A percentile compares a stretch with the other conserved stretches of the same genome.
Evolutionary conservation across 2,888 invertebrate species (phyloP).

Genomic region (Pherbina coryleti): DNA sequence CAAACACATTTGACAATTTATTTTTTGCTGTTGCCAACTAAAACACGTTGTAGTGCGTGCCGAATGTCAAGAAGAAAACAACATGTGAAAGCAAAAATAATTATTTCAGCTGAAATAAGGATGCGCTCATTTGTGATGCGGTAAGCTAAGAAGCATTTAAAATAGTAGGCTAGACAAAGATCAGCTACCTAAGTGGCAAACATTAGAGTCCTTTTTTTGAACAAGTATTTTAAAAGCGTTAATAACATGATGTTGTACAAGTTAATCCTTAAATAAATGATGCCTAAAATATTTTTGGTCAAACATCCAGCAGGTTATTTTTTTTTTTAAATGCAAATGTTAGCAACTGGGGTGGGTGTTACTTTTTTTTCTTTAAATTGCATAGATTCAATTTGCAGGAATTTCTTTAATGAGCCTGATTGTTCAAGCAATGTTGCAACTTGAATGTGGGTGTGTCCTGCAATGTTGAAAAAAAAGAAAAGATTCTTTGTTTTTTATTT

Average conservation of each 20-base stretch:
- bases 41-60: constrained; percentile 2
- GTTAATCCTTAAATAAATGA: constrained; percentile 59
- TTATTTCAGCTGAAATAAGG: neutral
- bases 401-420: neutral
- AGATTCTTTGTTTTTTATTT: no score
- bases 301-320: neutral
- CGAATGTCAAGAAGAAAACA: neutral
- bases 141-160: neutral
- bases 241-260: constrained; percentile 43
- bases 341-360: neutral
- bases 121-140: constrained; percentile 27
- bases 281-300: constrained; percentile 41
- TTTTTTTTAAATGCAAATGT: neutral
- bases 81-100: neutral
- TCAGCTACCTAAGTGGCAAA: constrained; percentile 24
- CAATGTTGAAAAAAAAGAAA: neutral
- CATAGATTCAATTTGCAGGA: neutral
- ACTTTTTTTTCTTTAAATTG: neutral
- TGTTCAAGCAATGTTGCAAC: neutral
- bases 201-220: constrained; percentile 25
- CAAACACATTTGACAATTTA: neutral
- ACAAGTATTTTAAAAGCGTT: no score
- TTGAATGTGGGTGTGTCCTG: neutral
- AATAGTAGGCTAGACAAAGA: neutral
- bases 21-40: neutral